Conservation (phyloP, 1,140 invertebrate genomes). For the Lamellibrachia luymesi region DNA sequence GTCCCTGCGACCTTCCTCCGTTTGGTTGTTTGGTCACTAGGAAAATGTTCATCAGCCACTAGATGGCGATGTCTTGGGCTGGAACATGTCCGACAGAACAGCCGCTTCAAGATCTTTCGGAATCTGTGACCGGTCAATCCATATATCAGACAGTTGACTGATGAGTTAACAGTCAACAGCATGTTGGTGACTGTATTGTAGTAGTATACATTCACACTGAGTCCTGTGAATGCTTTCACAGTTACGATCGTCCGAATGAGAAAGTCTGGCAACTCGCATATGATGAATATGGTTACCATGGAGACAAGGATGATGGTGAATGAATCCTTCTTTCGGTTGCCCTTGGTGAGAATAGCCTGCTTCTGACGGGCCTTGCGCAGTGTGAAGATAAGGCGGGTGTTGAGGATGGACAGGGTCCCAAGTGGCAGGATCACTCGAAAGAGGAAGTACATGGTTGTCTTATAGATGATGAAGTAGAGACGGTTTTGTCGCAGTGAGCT, state of each 20-base stretch:
- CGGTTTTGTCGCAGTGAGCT: neutral
- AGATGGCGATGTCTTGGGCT: neutral
- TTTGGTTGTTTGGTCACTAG: neutral
- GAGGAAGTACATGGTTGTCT: conserved; percentile 23
- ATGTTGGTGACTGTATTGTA: conserved; percentile 19
- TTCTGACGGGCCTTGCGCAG: neutral
- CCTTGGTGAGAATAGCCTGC: neutral
- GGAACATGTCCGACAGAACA: conserved; percentile 15
- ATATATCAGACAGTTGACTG: conserved; percentile 28
- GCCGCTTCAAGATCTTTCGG: conserved; percentile 25
- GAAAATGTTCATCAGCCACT: neutral
- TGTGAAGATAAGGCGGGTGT: conserved; percentile 14
- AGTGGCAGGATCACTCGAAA: conserved; percentile 18
- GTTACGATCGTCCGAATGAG: conserved; percentile 17
- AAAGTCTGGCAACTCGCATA: conserved; percentile 21
- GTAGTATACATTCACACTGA: conserved; percentile 3
- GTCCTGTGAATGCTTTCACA: conserved; percentile 2
- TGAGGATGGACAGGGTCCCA: conserved; percentile 12
- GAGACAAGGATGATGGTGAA: conserved; percentile 19
- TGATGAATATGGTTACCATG: conserved; percentile 22
- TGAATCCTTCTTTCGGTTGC: conserved; percentile 1
- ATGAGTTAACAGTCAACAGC: conserved; percentile 28
- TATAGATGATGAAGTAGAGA: conserved; percentile 25
- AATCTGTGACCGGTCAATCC: conserved; percentile 23
- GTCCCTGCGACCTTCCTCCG: neutral